Conservation (phyloP, 2,113 vertebrate genomes). For the Cynocephalus volans region DNA sequence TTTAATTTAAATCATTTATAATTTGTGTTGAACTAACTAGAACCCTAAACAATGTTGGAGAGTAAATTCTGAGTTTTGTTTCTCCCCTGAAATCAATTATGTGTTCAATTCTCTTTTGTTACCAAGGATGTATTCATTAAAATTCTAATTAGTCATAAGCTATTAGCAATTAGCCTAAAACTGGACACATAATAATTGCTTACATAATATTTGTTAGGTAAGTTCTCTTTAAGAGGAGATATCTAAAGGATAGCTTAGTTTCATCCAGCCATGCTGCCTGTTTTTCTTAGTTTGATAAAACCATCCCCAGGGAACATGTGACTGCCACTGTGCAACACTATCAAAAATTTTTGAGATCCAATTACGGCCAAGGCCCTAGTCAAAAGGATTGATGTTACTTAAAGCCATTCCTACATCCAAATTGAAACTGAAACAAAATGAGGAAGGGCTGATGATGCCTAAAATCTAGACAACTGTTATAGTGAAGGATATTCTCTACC, state of each 20-base stretch:
- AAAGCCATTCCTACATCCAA: not conserved
- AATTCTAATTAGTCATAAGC: not conserved
- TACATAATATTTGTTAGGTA: not conserved
- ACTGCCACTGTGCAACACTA: not conserved
- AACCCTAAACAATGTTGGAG: not conserved
- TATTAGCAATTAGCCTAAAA: not conserved
- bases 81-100: not conserved
- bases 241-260: not conserved
- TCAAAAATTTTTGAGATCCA: not conserved
- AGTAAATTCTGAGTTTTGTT: not conserved
- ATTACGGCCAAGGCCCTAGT: not conserved
- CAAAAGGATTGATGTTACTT: not conserved
- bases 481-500: not conserved
- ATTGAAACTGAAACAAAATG: not conserved
- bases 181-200: not conserved
- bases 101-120: not conserved
- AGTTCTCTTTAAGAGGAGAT: not conserved
- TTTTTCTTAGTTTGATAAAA: not conserved
- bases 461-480: not conserved
- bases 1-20: not conserved
- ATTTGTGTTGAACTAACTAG: not conserved
- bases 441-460: not conserved
- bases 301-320: not conserved
- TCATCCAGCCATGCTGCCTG: not conserved
- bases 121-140: not conserved